A percentile compares a stretch with the other conserved stretches of the same genome.
Evolutionary conservation across 2,113 vertebrate species (phyloP).

Genomic region (Pundamilia nyererei): DNA sequence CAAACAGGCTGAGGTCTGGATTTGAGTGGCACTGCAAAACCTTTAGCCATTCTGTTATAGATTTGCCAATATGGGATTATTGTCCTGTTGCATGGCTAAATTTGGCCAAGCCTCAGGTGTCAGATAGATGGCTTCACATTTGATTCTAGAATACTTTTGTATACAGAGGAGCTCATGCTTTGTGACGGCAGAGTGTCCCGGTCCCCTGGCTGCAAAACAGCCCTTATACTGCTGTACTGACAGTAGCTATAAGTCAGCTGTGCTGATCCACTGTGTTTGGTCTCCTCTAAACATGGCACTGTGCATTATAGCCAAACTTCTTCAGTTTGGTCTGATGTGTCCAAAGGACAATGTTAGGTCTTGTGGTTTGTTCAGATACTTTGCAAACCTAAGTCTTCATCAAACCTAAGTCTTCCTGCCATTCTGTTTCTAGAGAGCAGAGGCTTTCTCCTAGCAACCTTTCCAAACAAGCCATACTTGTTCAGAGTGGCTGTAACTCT

Average conservation of each 20-base stretch:
- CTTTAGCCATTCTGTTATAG: background rate
- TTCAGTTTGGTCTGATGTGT: background rate
- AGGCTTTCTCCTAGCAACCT: background rate
- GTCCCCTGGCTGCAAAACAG: background rate
- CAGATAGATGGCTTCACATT: background rate
- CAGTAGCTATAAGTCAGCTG: background rate
- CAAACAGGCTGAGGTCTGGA: background rate
- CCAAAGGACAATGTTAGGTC: background rate
- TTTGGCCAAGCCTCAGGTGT: background rate
- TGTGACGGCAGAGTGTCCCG: background rate
- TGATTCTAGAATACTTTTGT: background rate
- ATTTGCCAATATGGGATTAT: background rate
- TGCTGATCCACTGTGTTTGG: background rate
- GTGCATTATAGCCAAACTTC: background rate
- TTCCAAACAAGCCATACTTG: background rate
- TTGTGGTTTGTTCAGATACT: background rate
- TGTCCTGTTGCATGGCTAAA: background rate
- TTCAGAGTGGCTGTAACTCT: background rate
- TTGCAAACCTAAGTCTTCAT: background rate
- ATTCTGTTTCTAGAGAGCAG: background rate
- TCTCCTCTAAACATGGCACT: background rate
- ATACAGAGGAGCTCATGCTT: background rate
- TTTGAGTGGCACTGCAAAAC: background rate
- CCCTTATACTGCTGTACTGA: background rate
- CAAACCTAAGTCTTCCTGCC: background rate